Evolutionary conservation across 2,797 vertebrate species (phyloP).

Genomic region (Steatocranus sp.): DNA sequence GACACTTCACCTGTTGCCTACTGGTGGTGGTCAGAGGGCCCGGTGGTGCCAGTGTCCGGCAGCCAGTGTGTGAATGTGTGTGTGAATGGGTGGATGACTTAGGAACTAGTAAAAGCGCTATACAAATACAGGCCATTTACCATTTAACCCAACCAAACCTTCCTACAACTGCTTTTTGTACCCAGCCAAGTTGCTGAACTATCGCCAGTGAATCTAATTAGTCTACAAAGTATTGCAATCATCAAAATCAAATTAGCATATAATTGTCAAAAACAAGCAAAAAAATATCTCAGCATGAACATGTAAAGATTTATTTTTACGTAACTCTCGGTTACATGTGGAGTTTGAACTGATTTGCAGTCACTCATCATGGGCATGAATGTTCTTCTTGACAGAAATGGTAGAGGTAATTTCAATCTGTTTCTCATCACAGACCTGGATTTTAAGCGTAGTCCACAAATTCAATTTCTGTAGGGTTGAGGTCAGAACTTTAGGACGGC

Average conservation of each 20-base stretch:
- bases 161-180: background rate
- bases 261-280: background rate
- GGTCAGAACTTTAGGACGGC: background rate
- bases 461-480: background rate
- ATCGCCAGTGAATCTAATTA: background rate
- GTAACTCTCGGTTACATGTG: rapidly evolving
- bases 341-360: background rate
- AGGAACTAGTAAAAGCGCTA: too few relatives aligned
- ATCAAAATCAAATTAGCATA: background rate
- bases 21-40: background rate
- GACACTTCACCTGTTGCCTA: rapidly evolving
- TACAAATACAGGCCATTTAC: too few relatives aligned
- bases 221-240: background rate
- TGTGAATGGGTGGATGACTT: background rate
- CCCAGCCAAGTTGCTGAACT: background rate
- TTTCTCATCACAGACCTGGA: background rate
- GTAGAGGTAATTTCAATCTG: background rate
- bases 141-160: background rate
- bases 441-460: background rate
- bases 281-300: background rate
- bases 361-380: background rate
- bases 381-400: background rate
- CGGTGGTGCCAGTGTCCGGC: rapidly evolving
- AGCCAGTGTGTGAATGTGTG: background rate
- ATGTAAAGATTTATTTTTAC: background rate